Base-by-base conservation (phyloP, 2,113 vertebrate genomes). In the Tyrannus savana region DNA sequence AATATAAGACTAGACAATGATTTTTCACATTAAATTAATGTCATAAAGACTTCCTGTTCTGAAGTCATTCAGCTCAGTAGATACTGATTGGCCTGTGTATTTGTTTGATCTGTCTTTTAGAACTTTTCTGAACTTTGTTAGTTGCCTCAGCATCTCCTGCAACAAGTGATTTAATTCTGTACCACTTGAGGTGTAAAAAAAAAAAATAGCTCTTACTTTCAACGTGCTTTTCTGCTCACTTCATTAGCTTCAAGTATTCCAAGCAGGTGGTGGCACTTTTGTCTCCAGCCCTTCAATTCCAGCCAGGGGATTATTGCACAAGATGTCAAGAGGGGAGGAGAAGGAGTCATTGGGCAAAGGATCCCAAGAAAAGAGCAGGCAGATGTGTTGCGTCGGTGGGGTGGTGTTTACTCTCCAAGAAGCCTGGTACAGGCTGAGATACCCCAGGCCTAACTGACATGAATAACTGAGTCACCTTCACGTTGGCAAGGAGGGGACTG, bases 381-480 rank as follows among this genome's bases (percentile, higher is more conserved):
- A 91, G 63, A 44, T 63, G 13, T 60, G 52, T 60, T 44, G 18
- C 27, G 15, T 77, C 1, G 0, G 14, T 80, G 22, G 8, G 4
- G 22, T 19, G 2, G 18, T 90, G 47, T 62, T 82, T 90, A 39
- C 39, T 50, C 47, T 95, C 55, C 50, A 44, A 74, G 46, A 60
- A 77, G 17, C 7, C 47, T 80, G 19, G 8, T 89, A 25, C 6
- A 73, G 46, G 9, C 41, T 73, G 60, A 93, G 78, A n/a, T 74
- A 80, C 15, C 68, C 68, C 31, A 75, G 67, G 46, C 55, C 55
- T 46, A 52, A 19, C 7, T 78, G 72, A 77, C 19, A 13, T 41
- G 68, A 92, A 66, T 63, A 85, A 78, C 91, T 80, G 81, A 80
- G 87, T 97, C 96, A 97, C 94, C 95, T 97, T 97, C 95, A 93